Conservation (phyloP, 2,888 invertebrate species). For the Epinotia ramella region DNA sequence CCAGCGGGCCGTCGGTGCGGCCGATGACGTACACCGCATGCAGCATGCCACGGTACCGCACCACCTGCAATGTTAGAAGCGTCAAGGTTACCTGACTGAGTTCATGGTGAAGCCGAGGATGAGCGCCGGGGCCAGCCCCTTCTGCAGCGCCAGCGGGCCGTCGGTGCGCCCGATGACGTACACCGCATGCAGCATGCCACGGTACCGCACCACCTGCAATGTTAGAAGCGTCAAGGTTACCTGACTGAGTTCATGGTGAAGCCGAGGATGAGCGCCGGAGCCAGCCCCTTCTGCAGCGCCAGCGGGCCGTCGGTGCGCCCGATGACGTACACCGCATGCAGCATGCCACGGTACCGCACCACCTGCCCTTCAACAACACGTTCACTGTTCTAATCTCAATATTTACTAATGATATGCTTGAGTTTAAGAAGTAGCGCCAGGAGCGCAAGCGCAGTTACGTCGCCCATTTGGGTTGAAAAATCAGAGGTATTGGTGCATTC, state of each 20-base stretch:
- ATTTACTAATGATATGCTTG: too few relatives aligned
- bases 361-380: slow-evolving; percentile 26
- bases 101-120: slow-evolving; percentile 90
- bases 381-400: too few relatives aligned
- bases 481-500: too few relatives aligned
- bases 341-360: slow-evolving; percentile 86
- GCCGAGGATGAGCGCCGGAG: slow-evolving; percentile 93
- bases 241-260: slow-evolving; percentile 85
- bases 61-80: too few relatives aligned
- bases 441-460: too few relatives aligned
- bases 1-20: too few relatives aligned
- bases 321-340: slow-evolving; percentile 73
- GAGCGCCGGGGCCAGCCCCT: slow-evolving; percentile 92
- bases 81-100: slow-evolving; percentile 79
- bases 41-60: too few relatives aligned
- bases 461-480: too few relatives aligned
- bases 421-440: too few relatives aligned
- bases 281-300: slow-evolving; percentile 91
- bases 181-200: slow-evolving; percentile 75
- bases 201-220: slow-evolving; percentile 77
- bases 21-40: too few relatives aligned
- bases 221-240: too few relatives aligned
- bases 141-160: slow-evolving; percentile 90
- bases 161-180: slow-evolving; percentile 88
- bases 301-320: slow-evolving; percentile 89